Percentiles rank a stretch among this genome's conserved stretches.
phyloP scores from a whole-genome alignment of 2,888 invertebrate genomes.

The Ochropleura leucogaster region DNA sequence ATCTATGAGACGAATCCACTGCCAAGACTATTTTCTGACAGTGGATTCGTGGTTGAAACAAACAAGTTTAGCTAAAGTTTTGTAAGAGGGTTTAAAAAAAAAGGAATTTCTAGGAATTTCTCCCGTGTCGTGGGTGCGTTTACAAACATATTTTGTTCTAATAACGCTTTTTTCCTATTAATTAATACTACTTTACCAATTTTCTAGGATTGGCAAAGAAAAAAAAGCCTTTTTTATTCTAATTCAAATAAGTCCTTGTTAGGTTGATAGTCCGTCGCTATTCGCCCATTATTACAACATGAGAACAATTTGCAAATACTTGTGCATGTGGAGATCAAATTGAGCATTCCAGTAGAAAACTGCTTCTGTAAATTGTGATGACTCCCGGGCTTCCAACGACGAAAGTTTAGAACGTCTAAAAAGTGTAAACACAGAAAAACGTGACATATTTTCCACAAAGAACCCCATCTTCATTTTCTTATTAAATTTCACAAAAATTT shows the following conservation, averaged over 20 bases:
- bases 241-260: slow-evolving; percentile 69
- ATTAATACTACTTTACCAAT: neutral
- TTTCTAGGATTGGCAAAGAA: too few species aligned
- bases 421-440: neutral
- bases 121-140: too few species aligned
- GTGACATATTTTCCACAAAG: neutral
- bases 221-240: slow-evolving; percentile 21
- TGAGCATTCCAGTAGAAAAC: slow-evolving; percentile 60
- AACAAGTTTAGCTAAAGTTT: too few species aligned
- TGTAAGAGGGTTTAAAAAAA: too few species aligned
- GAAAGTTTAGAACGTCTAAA: slow-evolving; percentile 44
- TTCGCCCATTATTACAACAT: slow-evolving; percentile 65
- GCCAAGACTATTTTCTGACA: neutral
- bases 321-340: slow-evolving; percentile 67
- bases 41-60: neutral
- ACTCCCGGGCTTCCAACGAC: slow-evolving; percentile 48
- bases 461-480: neutral
- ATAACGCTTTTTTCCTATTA: neutral
- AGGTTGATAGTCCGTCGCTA: slow-evolving; percentile 69
- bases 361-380: slow-evolving; percentile 63
- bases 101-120: too few species aligned
- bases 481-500: neutral
- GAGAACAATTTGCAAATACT: slow-evolving; percentile 79
- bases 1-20: neutral
- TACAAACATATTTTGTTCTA: too few species aligned